phyloP scores from a whole-genome alignment of 2,888 invertebrate species.

The Archips crataeganus region DNA sequence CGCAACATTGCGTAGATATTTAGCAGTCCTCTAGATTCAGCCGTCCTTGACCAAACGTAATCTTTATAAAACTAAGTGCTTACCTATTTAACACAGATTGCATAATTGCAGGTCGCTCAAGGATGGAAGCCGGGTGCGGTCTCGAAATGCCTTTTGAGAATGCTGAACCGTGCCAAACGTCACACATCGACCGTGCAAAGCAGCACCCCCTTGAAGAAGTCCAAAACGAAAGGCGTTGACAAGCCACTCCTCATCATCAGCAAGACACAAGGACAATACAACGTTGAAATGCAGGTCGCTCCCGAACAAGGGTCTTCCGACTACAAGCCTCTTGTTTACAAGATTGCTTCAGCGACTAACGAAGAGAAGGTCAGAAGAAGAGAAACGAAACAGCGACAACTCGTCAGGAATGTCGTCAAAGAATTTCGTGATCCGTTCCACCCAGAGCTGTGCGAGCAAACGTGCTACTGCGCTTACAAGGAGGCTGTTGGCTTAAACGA shows the following conservation, averaged over 20 bases:
- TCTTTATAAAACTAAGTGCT: no score
- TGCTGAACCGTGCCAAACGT: constrained; percentile 64
- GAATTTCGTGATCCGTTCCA: constrained; percentile 63
- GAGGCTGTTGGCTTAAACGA: constrained; percentile 60
- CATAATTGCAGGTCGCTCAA: constrained; percentile 55
- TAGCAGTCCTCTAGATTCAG: no score
- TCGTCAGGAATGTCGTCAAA: constrained; percentile 56
- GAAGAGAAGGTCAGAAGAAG: constrained; percentile 58
- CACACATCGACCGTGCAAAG: constrained; percentile 48
- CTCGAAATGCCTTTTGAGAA: constrained; percentile 65
- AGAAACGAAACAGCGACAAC: constrained; percentile 52
- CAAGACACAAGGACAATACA: constrained; percentile 70
- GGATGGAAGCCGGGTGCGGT: constrained; percentile 79
- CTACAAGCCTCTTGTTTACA: constrained; percentile 67
- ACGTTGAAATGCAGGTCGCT: constrained; percentile 67
- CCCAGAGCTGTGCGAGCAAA: constrained; percentile 64
- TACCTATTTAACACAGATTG: not conserved
- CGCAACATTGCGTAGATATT: no score
- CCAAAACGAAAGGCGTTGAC: constrained; percentile 59
- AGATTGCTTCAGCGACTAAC: constrained; percentile 63
- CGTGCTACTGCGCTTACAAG: constrained; percentile 64
- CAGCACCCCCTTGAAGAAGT: constrained; percentile 55
- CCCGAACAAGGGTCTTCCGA: constrained; percentile 49
- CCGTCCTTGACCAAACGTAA: not conserved
- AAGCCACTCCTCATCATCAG: constrained; percentile 69